Evolutionary conservation across 2,888 invertebrate species (phyloP).

Genomic region (Drosophila vallismaia): DNA sequence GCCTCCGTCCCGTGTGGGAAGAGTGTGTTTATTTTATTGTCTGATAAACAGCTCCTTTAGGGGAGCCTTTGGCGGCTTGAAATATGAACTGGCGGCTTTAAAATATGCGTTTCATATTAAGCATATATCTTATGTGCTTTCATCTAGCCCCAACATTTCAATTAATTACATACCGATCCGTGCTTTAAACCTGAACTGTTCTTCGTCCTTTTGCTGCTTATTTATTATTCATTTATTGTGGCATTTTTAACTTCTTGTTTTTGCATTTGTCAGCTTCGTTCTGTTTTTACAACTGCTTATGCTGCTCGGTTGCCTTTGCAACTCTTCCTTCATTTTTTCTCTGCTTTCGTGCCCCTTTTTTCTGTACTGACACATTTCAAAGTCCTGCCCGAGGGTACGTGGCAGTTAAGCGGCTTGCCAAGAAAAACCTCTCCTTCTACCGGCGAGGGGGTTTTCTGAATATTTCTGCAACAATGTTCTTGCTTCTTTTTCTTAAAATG

Average conservation of each 20-base stretch:
- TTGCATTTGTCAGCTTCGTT: conserved; percentile 42
- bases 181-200: conserved; percentile 20
- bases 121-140: neutral
- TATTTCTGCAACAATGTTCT: conserved; percentile 1
- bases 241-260: conserved; percentile 40
- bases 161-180: neutral
- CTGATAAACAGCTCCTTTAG: conserved; percentile 72
- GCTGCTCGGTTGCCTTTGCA: conserved; percentile 16
- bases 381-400: conserved; percentile 33
- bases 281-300: conserved; percentile 50
- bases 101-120: conserved; percentile 6
- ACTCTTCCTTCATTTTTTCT: neutral
- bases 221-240: conserved; percentile 67
- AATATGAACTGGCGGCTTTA: conserved; percentile 30
- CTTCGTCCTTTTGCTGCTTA: conserved; percentile 27
- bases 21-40: conserved; percentile 79
- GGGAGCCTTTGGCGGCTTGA: conserved; percentile 20
- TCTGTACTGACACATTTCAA: conserved; percentile 40
- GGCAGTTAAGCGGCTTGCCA: conserved; percentile 36
- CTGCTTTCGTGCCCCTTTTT: conserved; percentile 2
- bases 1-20: conserved; percentile 28
- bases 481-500: neutral
- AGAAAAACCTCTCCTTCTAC: conserved; percentile 15
- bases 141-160: neutral
- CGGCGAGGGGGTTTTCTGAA: conserved; percentile 4